A percentile compares a stretch with the other conserved stretches of the same genome.
Conservation (phyloP, 2,113 vertebrate genomes). For the Apus apus region DNA sequence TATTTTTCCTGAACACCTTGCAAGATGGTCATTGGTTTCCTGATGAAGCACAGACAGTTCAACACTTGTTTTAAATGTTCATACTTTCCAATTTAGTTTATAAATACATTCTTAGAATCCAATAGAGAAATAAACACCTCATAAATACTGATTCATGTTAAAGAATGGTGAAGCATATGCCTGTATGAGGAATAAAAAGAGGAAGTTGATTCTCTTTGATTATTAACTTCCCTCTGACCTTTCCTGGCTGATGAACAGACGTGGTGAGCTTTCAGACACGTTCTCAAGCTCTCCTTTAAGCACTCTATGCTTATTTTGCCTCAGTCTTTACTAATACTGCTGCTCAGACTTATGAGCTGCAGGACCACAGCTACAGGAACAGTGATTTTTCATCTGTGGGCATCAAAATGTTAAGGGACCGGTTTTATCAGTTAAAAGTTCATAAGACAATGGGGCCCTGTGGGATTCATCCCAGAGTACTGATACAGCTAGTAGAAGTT, state of each 20-base stretch:
- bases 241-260: not conserved
- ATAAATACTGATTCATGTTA: not conserved
- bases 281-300: not conserved
- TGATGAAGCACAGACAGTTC: not conserved
- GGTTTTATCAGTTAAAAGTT: not conserved
- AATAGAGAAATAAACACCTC: not conserved
- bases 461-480: not conserved
- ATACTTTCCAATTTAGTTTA: not conserved
- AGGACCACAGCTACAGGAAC: not conserved
- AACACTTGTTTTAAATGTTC: not conserved
- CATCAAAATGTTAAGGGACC: not conserved
- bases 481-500: not conserved
- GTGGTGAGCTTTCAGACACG: not conserved
- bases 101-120: not conserved
- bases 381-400: not conserved
- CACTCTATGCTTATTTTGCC: not conserved
- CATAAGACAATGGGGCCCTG: fast-evolving
- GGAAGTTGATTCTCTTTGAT: fast-evolving
- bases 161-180: not conserved
- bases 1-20: not conserved
- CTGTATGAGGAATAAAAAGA: not conserved
- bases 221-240: not conserved
- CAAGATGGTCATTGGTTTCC: not conserved
- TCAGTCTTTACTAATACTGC: not conserved
- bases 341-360: not conserved